Conservation (phyloP, 2,797 vertebrate genomes). For the Notolepis coatsorum region DNA sequence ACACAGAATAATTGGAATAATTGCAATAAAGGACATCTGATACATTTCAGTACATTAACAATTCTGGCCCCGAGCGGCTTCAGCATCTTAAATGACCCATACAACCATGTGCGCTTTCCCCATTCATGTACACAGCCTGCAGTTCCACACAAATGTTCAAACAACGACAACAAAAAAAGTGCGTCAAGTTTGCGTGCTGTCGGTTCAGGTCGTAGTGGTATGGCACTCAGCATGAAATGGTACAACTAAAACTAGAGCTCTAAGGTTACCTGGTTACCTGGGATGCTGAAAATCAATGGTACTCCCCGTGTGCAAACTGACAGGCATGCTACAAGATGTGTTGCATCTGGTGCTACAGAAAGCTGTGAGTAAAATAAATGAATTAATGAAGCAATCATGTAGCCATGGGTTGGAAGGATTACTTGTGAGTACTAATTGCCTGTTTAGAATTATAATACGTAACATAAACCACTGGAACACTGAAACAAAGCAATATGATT, state of each 20-base stretch:
- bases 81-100: constrained; percentile 15
- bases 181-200: constrained; percentile 37
- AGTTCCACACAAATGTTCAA: constrained; percentile 4
- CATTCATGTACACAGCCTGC: neutral
- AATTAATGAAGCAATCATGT: no score
- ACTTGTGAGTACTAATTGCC: no score
- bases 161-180: no score
- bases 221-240: constrained; percentile 40
- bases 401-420: no score
- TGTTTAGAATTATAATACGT: no score
- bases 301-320: constrained; percentile 51
- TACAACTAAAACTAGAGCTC: constrained; percentile 14
- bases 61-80: constrained; percentile 10
- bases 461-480: no score
- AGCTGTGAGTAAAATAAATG: constrained; percentile 39
- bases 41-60: constrained; percentile 47
- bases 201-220: constrained; percentile 27
- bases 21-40: constrained; percentile 64
- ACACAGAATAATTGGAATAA: constrained; percentile 49
- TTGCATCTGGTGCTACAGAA: constrained; percentile 52
- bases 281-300: constrained; percentile 1
- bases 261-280: constrained; percentile 6
- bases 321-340: constrained; percentile 63
- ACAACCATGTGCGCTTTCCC: constrained; percentile 17
- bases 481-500: no score